Conservation (phyloP, 2,888 invertebrate species). For the Timandra comae region DNA sequence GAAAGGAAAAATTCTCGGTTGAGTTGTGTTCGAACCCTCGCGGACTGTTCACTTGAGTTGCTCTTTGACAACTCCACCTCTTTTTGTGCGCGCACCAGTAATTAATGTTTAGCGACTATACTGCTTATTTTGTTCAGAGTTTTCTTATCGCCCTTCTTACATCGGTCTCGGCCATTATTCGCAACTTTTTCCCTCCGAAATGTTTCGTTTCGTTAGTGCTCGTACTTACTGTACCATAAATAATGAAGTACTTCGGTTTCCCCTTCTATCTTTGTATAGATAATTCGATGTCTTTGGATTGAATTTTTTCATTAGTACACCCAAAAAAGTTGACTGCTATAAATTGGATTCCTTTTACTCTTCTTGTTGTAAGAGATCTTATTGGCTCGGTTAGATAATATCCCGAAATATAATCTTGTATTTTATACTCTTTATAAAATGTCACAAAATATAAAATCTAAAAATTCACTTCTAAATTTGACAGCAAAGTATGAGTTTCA, state of each 20-base stretch:
- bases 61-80: conserved; percentile 48
- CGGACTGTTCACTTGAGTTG: conserved; percentile 37
- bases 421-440: no score
- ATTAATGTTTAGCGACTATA: conserved; percentile 55
- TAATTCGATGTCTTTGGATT: conserved; percentile 28
- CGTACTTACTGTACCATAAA: conserved; percentile 30
- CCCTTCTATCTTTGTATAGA: conserved; percentile 12
- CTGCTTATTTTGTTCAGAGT: conserved; percentile 36
- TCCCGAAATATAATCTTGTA: no score
- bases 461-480: no score
- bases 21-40: conserved; percentile 26
- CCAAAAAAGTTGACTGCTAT: no score
- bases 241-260: conserved; percentile 33
- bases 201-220: conserved; percentile 26
- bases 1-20: conserved; percentile 30
- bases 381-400: no score
- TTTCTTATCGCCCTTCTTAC: conserved; percentile 45
- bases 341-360: no score
- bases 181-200: conserved; percentile 32
- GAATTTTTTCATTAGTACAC: conserved; percentile 24
- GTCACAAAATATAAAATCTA: no score
- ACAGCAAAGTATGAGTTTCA: no score
- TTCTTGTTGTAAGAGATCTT: no score
- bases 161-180: conserved; percentile 37
- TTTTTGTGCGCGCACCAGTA: conserved; percentile 46